Base-by-base conservation (phyloP, 1,140 invertebrate genomes). In the Euglossa dilemma region DNA sequence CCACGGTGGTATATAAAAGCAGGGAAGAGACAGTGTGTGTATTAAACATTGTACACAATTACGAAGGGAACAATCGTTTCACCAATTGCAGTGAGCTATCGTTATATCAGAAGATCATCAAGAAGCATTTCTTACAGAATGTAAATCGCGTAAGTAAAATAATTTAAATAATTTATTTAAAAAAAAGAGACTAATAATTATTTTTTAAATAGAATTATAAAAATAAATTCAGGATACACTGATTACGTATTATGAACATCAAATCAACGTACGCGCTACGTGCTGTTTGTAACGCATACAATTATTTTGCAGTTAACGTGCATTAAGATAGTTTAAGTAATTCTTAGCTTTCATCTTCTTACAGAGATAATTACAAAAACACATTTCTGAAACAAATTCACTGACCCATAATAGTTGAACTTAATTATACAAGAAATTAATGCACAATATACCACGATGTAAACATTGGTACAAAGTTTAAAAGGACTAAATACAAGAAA, bases 1-100 rank as follows among this genome's bases (percentile, higher is more conserved):
- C 18, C 54, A 25, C 45, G 45, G 5, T 23, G 50, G 54, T 87
- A 87, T 87, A 88, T 80, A 85, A 88, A 25, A 36, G 70, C 18
- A n/a, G 6, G 23, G n/a, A 18, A 79, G 71, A 73, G 18, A 56
- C 50, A 16, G 23, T 20, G 0, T 28, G 6, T 16, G 11, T 73
- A 43, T 64, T 66, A 75, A 76, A 67, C 20, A 54, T 6, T 6
- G 52, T 50, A 36, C 20, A n/a, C 71, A 36, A 63, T 54, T n/a
- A 20, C 12, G 6, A 56, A 61, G 0, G 56, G 20, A 45, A 54
- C 57, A 23, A 45, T 73, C 23, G 11, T 7, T 14, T 63, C 0
- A 36, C 18, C n/a, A 5, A 14, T 16, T 6, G 23, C 14, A 18
- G 28, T 16, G 25, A 64, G 50, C 25, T 47, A 76, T 8, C 2